Base-by-base conservation (phyloP, 2,113 vertebrate species). In the Nematolebias whitei region DNA sequence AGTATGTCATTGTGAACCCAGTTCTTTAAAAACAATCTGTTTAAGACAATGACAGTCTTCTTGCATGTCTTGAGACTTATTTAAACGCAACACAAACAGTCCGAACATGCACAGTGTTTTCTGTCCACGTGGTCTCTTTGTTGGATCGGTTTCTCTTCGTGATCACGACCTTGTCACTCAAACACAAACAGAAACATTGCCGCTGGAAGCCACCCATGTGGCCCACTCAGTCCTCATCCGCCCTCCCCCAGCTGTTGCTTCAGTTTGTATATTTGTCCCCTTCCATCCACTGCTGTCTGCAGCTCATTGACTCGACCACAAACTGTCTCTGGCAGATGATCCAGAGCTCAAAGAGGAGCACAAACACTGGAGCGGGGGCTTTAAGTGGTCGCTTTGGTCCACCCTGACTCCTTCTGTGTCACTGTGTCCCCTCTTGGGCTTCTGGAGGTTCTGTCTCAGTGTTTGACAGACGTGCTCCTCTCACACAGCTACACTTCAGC, bases 141-240 rank as follows among this genome's bases (percentile, higher is more conserved):
- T 78, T 68, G 82, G 83, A 76, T 44, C 12, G 29, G 68, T 73
- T 87, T 58, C 72, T 64, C 73, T 64, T 71, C 68, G 38, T 53
- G 73, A 68, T 58, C 76, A 88, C 52, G 73, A 64, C 66, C 63
- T 49, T 89, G 90, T 90, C 86, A 91, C 69, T 92, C 90, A 91
- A 77, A 22, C 39, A 40, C 41, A 19, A 62, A 24, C 44, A 29
- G 57, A 72, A 29, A 70, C 70, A 66, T 71, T 82, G 83, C 54
- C 84, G 80, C 23, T 75, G 63, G 76, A 85, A 88, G 78, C 88
- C 90, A 89, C 88, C 83, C 86, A 88, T 82, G 88, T 76, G 88
- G 63, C 50, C 32, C 57, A 68, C 68, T 84, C 68, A 68, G 69
- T 76, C 66, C 51, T 62, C 65, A 75, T 81, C 79, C 67, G 63